These are phyloP conservation scores for Contarinia nasturtii DNA, from an alignment of 1,140 invertebrate genomes.

Conservation along the genomic window DNA sequence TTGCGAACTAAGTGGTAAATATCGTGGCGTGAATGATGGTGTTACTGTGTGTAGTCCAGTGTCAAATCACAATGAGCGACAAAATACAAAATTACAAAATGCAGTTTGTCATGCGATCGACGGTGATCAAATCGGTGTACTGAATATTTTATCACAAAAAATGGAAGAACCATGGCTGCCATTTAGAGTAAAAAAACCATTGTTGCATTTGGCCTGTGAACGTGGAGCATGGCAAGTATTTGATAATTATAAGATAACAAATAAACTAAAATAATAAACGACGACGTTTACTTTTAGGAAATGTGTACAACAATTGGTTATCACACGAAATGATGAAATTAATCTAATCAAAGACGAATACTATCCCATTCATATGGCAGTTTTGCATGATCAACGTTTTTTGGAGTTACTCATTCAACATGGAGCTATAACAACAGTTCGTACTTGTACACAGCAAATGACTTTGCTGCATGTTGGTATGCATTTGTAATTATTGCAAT, in stretches of 20 bases:
- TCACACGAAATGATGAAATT: conserved; percentile 46
- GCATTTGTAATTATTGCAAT: conserved; percentile 5
- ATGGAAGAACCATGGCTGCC: conserved; percentile 38
- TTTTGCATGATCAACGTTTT: conserved; percentile 44
- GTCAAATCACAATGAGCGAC: conserved; percentile 15
- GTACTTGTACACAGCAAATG: conserved; percentile 54
- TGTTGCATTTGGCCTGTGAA: conserved; percentile 47
- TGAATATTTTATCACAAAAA: conserved; percentile 43
- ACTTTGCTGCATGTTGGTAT: conserved; percentile 42
- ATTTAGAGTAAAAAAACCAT: conserved; percentile 32
- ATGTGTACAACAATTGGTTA: conserved; percentile 11
- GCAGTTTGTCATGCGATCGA: conserved; percentile 54
- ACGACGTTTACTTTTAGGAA: background rate
- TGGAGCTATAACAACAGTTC: conserved; percentile 44
- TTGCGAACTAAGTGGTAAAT: conserved; percentile 35
- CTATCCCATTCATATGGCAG: conserved; percentile 54
- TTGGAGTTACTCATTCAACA: conserved; percentile 40
- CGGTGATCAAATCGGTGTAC: conserved; percentile 42
- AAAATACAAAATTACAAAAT: conserved; percentile 42
- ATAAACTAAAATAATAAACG: background rate
- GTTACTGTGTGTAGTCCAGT: conserved; percentile 5
- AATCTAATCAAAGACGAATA: conserved; percentile 57
- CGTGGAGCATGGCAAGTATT: conserved; percentile 49
- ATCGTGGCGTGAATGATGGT: conserved; percentile 9
- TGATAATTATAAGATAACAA: conserved; percentile 46